Base-by-base conservation (phyloP, 2,888 invertebrate genomes). In the Timema cristinae region DNA sequence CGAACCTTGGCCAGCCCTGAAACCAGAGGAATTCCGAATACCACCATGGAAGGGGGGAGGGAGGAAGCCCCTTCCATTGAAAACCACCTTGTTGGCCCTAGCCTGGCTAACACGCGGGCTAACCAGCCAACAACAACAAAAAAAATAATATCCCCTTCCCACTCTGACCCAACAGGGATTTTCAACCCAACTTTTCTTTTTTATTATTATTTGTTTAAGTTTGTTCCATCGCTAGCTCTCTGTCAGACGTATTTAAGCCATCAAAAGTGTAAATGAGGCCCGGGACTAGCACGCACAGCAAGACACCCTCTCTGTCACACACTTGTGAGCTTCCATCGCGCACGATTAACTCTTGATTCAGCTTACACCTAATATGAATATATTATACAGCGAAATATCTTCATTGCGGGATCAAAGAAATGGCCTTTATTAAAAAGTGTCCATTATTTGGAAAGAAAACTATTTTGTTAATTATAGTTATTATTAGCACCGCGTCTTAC, bases 71-170 rank as follows among this genome's bases (percentile, higher is more conserved):
- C 63, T 16, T 48, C 11, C 63, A 32, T 48, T 47, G 47, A 47
- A 63, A 63, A 48, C 63, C 63, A 63, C 32, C 63, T 63, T 63
- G 63, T 63, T 32, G 63, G 63, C 32, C 47, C 63, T 8, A 63
- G 63, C 63, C 63, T 63, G 32, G 47, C 63, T 48, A 32, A 63
- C 48, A 32, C 32, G 32, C 32, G 63, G 47, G 63, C 63, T 63
- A 63, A 63, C 63, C 63, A 63, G 63, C 63, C 63, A 48, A 63
- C 63, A 63, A 63, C 63, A 63, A 63, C n/a, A 16, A 63, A 47
- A 63, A 63, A 47, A 63, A 63, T 63, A 63, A 63, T 10, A 63
- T 47, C 48, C 63, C 48, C 63, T 63, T 47, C 63, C 32, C 63
- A 16, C 2, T 8, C 47, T 16, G 47, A 47, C 11, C 63, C 63